Base-by-base conservation (phyloP, 2,113 vertebrate species). In the Bubo scandiacus region DNA sequence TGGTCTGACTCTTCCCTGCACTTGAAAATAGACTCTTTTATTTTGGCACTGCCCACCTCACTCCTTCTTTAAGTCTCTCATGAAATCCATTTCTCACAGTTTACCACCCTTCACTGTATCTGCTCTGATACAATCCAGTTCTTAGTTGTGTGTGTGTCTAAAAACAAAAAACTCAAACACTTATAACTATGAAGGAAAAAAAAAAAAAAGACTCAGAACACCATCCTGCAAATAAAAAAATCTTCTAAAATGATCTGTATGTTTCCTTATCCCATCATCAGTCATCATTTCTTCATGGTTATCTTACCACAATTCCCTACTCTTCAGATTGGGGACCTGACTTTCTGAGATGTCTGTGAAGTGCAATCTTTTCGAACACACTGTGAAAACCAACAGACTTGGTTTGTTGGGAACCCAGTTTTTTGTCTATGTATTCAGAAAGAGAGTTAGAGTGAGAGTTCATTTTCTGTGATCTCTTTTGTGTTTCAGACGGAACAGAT, bases 401-500 rank as follows among this genome's bases (percentile, higher is more conserved):
- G 61, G 77, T 94, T 96, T 94, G 80, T 51, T 40, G 72, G 73
- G 72, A 65, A 67, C n/a, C 20, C 18, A 14, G 61, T 88, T 95
- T 85, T 96, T 94, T 92, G 68, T 68, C 88, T 86, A 20, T 57
- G 65, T 86, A 90, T 92, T 96, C 71, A 89, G 86, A 93, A 86
- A 87, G 72, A 88, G 32, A 89, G 68, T 84, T 89, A 90, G 88
- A 78, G 65, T 66, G 73, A 74, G 81, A 94, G 89, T 92, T 97
- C 57, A 90, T 84, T 97, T 96, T 92, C 75, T 90, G 88, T 47
- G 38, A 79, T 90, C 93, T 95, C 77, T 84, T 97, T 97, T 97
- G 93, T 66, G 73, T 88, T 91, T 82, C 55, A 34, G 77, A 87
- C 22, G 25, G 89, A 96, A 83, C 97, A 98, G 96, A 97, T 98